Evolutionary conservation across 2,113 vertebrate genomes (phyloP).

Genomic region (Cephalopterus ornatus): DNA sequence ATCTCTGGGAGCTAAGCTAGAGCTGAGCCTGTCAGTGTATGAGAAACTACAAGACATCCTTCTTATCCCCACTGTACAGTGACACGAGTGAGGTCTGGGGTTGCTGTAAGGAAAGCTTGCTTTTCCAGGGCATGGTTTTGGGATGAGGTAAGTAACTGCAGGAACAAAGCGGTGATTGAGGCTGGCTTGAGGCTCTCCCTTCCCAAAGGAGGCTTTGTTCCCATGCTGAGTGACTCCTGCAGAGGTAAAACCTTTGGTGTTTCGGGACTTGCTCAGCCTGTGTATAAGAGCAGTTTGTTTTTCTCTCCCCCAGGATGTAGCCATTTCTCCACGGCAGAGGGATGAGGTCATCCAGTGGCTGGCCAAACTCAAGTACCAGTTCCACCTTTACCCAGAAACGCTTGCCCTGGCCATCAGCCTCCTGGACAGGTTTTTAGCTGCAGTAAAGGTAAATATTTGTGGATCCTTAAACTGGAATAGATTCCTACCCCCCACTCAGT

Average conservation of each 20-base stretch:
- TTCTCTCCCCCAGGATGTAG: constrained; percentile 80
- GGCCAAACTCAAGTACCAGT: constrained; percentile 85
- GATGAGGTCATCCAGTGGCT: constrained; percentile 95
- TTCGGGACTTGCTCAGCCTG: background rate
- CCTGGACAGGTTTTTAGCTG: constrained; percentile 93
- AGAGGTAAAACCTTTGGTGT: background rate
- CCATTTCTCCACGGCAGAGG: constrained; percentile 93
- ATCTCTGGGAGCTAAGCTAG: no score
- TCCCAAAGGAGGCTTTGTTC: background rate
- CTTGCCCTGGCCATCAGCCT: constrained; percentile 92
- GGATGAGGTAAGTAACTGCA: background rate
- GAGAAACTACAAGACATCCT: background rate
- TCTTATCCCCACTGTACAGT: fast-evolving
- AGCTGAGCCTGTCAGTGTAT: background rate
- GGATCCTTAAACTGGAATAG: background rate
- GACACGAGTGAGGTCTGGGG: background rate
- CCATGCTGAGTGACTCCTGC: fast-evolving
- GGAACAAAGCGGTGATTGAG: background rate
- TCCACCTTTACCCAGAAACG: constrained; percentile 95
- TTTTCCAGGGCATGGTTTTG: background rate
- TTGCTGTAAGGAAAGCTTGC: background rate
- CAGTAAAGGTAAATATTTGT: constrained; percentile 87
- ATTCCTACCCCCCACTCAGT: fast-evolving
- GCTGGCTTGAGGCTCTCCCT: background rate
- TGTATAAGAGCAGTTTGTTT: background rate